Evolutionary conservation across 2,888 invertebrate species (phyloP), one percentile per base, ranked within the genome.

Genomic region (Chesias legatella): DNA sequence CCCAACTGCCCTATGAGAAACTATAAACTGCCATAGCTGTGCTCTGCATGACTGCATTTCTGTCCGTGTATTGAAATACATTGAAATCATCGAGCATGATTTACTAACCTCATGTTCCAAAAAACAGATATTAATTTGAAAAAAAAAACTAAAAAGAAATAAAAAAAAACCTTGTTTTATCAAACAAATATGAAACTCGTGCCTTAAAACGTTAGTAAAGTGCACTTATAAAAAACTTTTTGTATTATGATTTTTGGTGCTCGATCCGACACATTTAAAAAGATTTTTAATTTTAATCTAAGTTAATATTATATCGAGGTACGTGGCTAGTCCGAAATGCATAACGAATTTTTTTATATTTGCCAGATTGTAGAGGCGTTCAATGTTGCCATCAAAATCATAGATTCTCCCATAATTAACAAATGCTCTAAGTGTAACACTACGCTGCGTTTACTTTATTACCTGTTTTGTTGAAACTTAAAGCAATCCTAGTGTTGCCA

Each of bases 1-100:
- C 95, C 88, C 93, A 94, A 89, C 94, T 94, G 91, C 95, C 95
- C 90, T 96, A 95, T 89, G 95, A 95, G 92, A 95, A 95, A 92
- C 94, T 96, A 90, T 95, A 94, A 94, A 75, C 83, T 76, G 80
- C 85, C 85, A 84, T 84, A 79, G 78, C 78, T 75, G 80, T 80
- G 75, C 75, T 79, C 78, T 80, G 86, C 86, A 88, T 88, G 86
- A 78, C 82, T 79, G 73, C 71, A 41, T 79, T 77, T 79, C 68
- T 75, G 64, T 76, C 64, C 67, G 73, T 75, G 55, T 59, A 60
- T 61, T 54, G 53, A 59, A 60, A 62, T 63, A 43, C 65, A 65
- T 64, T 60, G 60, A 66, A 60, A 67, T 64, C 63, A 60, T 65
- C 65, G 65, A 73, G 73, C 74, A 74, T 75, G 79, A 71, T 59